Evolutionary conservation across 2,888 invertebrate species (phyloP), one percentile per base, ranked within the genome.

Genomic region (Plusia festucae): DNA sequence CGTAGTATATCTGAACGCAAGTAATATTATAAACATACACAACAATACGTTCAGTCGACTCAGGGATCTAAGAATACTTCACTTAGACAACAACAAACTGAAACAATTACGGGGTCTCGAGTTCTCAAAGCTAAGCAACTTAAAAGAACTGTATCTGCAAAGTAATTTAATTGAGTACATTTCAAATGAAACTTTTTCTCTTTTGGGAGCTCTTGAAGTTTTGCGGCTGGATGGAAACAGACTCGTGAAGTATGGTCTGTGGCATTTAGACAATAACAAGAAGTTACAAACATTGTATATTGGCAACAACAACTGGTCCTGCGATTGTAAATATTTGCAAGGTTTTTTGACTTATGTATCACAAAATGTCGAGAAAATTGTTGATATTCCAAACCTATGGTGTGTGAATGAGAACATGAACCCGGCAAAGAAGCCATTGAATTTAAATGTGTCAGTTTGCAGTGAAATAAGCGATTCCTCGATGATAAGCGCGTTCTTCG

Each of bases 271-370:
- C 93, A 95, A 95, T 92, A 97, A 97, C 91, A 95, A 96, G 70
- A 96, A 96, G 79, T 93, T 98, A 81, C 96, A 96, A 82, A 97
- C 97, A 70, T 91, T 98, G 73, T 97, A 97, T 30, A 95, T 98
- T 70, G 97, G 97, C 51, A 96, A 96, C 82, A 99, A 99, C 89
- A 96, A 96, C 64, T 99, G 98, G 98, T 97, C 97, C 8, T 99
- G 99, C 85, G 97, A 98, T 66, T 99, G 99, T 93, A 97, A 97
- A 93, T 98, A 98, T 94, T 96, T 98, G 81, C 97, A 98, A 91
- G 97, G 97, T 70, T 95, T 98, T 79, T 96, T 98, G 54, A 96
- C 97, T 75, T 98, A 98, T 96, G 97, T 98, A 53, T 96, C 97
- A 49, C 97, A 98, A 85, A 98, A 98, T 88, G 96, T 97, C 53